Evolutionary conservation across 1,140 invertebrate species (phyloP).

Genomic region (Drosophila nigrodunni): DNA sequence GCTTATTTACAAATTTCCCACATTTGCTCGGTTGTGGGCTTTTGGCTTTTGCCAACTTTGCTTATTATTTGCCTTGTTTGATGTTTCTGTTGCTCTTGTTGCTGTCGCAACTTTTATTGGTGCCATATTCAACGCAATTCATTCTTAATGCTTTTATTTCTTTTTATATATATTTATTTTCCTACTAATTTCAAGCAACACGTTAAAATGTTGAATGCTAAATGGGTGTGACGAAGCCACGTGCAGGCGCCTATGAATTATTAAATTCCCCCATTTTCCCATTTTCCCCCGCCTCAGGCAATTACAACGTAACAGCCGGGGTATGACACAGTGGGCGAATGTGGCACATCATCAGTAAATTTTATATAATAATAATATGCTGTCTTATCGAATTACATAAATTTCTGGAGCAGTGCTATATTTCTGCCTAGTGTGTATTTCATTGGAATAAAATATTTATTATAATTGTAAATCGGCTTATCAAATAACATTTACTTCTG

Average conservation of each 20-base stretch:
- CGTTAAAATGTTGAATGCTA: constrained; percentile 55
- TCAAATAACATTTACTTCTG: too few relatives aligned
- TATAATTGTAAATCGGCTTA: too few relatives aligned
- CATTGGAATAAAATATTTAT: too few relatives aligned
- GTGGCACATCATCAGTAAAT: neutral
- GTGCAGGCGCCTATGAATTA: constrained; percentile 50
- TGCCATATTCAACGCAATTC: constrained; percentile 69
- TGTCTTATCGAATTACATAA: neutral
- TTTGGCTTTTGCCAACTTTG: constrained; percentile 55
- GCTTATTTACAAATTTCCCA: constrained; percentile 71
- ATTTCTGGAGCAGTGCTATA: too few relatives aligned
- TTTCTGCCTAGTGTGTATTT: too few relatives aligned
- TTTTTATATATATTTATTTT: constrained; percentile 36
- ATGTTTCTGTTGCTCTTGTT: constrained; percentile 30
- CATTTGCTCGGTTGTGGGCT: constrained; percentile 48
- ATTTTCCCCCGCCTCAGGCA: neutral
- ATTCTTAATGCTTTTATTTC: constrained; percentile 45
- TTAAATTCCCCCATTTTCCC: neutral
- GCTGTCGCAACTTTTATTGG: constrained; percentile 53
- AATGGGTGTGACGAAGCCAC: constrained; percentile 72
- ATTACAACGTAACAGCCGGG: constrained; percentile 24
- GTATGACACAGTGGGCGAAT: constrained; percentile 26
- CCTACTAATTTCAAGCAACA: constrained; percentile 59
- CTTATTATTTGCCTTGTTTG: constrained; percentile 42
- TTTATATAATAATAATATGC: constrained; percentile 8